Evolutionary conservation across 2,888 invertebrate genomes (phyloP), one percentile per base, ranked within the genome.

Genomic region (Cheilosia impressa): DNA sequence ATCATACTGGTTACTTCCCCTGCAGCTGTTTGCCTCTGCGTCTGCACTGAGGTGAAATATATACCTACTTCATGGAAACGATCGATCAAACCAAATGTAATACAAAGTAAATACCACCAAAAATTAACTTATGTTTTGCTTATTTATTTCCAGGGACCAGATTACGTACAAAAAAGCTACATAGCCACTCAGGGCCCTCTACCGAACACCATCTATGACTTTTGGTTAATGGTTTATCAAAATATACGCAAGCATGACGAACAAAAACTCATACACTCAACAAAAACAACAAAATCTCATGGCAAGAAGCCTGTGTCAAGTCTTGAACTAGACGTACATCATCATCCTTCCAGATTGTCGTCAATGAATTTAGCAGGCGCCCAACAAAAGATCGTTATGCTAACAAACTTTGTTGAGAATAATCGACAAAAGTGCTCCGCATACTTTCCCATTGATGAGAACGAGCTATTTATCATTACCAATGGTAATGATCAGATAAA

Each of bases 141-240:
- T 17, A 9, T 47, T 47, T 43, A 27, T 27, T 88, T 90, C 88
- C 93, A 98, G 98, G 98, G 98, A 81, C 97, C 97, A 89, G 97
- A 98, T 91, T 97, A 96, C 89, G 96, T 97, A 81, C 95, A 95
- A 80, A 96, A 95, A 89, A 95, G 96, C 57, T 98, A 97, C 92
- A 97, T 98, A 78, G 98, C 98, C 15, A 97, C 98, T 0, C 98
- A 98, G 92, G 98, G 98, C 9, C 98, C 98, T 0, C 94, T 98
- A 90, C 94, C 96, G 27, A 97, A 98, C 91, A 98, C 98, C 0
- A 95, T 98, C 68, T 95, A 94, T 88, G 98, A 98, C 90, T 98
- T 98, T 92, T 98, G 98, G 98, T 94, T 95, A 43, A 97, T 98
- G 97, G 94, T 97, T 5, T 92, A 93, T 69, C 94, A 95, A 89